These are phyloP conservation scores for Bryconaethiops microstoma DNA, from an alignment of 2,797 vertebrate genomes.

Conservation along the genomic window DNA sequence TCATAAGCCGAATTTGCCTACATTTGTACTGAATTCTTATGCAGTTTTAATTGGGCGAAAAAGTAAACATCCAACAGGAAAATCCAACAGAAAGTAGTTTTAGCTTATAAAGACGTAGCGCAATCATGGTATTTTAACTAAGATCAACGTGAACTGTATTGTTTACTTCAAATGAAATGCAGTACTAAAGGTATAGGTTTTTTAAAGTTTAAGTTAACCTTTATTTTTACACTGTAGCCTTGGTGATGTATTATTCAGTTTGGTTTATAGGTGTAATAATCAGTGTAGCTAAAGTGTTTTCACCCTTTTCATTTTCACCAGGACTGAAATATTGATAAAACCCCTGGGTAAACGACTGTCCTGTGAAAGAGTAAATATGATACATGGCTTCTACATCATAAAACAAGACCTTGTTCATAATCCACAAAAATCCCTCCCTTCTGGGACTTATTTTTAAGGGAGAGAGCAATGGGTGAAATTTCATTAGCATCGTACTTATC, in stretches of 20 bases:
- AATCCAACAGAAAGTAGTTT: too few relatives aligned
- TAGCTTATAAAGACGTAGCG: too few relatives aligned
- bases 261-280: conserved; percentile 61
- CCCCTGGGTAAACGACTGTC: conserved; percentile 56
- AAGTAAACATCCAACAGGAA: too few relatives aligned
- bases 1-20: too few relatives aligned
- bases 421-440: background rate
- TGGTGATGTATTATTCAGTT: background rate
- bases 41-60: too few relatives aligned
- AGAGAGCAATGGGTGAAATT: background rate
- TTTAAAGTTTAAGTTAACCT: too few relatives aligned
- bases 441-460: background rate
- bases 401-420: conserved; percentile 6
- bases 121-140: too few relatives aligned
- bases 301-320: conserved; percentile 34
- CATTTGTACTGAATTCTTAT: too few relatives aligned
- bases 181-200: too few relatives aligned
- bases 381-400: background rate
- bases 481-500: background rate
- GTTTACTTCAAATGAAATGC: too few relatives aligned
- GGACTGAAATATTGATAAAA: conserved; percentile 69
- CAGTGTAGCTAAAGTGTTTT: conserved; percentile 59
- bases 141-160: too few relatives aligned
- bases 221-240: background rate
- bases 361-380: conserved; percentile 46